Conservation (phyloP, 2,888 invertebrate genomes). For the Zygaena filipendulae region DNA sequence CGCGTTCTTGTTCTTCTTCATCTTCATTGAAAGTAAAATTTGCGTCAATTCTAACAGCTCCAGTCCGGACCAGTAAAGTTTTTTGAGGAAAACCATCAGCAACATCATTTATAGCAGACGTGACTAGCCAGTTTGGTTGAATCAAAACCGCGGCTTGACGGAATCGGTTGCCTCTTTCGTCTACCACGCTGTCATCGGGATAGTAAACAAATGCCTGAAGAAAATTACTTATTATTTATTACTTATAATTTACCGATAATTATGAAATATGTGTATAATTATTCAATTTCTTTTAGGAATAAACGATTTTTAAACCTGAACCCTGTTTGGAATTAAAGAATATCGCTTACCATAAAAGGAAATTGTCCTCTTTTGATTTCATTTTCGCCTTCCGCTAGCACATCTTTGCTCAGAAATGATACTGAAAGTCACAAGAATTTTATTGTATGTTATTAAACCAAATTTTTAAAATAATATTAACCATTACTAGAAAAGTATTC, state of each 20-base stretch:
- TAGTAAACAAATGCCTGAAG: slow-evolving; percentile 51
- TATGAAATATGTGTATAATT: no score
- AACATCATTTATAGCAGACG: slow-evolving; percentile 29
- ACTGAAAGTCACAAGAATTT: no score
- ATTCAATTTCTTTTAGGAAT: no score
- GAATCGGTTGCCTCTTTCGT: slow-evolving; percentile 30
- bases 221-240: no score
- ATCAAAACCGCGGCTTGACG: slow-evolving; percentile 40
- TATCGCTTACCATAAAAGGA: slow-evolving; percentile 41
- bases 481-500: no score
- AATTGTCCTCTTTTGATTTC: slow-evolving; percentile 35
- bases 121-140: slow-evolving; percentile 39
- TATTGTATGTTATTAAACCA: no score
- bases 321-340: no score
- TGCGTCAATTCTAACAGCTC: slow-evolving; percentile 35
- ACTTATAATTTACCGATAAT: no score
- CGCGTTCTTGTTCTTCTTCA: slow-evolving; percentile 53
- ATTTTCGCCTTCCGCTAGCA: slow-evolving; percentile 30
- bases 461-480: no score
- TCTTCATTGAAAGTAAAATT: slow-evolving; percentile 48
- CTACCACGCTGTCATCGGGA: slow-evolving; percentile 36
- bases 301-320: no score
- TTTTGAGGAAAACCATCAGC: slow-evolving; percentile 38
- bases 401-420: slow-evolving; percentile 23
- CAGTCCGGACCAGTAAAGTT: slow-evolving; percentile 47